These are phyloP conservation scores for Drosophila chauvacae DNA, from an alignment of 1,140 invertebrate species.

Conservation along the genomic window DNA sequence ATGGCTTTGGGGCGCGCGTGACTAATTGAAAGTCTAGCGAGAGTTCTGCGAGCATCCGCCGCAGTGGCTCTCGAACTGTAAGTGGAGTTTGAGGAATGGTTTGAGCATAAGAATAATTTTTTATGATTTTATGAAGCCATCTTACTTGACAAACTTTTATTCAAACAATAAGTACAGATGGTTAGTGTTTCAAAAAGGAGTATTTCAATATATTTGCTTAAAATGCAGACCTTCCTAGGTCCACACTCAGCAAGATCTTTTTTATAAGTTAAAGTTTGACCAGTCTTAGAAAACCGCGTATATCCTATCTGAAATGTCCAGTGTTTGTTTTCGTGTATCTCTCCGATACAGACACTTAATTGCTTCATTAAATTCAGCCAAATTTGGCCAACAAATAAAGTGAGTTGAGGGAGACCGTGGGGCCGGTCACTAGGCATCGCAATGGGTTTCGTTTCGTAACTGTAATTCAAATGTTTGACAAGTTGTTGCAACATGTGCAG, in stretches of 20 bases:
- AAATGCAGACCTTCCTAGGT: not conserved
- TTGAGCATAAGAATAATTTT: not conserved
- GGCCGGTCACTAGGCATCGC: slow-evolving; percentile 47
- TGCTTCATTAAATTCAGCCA: slow-evolving; percentile 83
- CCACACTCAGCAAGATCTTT: not conserved
- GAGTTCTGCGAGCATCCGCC: slow-evolving; percentile 46
- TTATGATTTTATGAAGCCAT: not conserved
- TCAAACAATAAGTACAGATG: too few relatives aligned
- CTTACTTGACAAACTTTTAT: too few relatives aligned
- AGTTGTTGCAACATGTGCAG: slow-evolving; percentile 79
- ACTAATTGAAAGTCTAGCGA: slow-evolving; percentile 81
- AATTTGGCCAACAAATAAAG: slow-evolving; percentile 70
- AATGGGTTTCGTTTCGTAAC: slow-evolving; percentile 77
- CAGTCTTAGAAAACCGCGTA: slow-evolving; percentile 12
- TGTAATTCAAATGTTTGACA: slow-evolving; percentile 84
- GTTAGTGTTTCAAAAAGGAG: too few relatives aligned
- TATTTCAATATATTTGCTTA: not conserved
- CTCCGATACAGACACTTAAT: slow-evolving; percentile 73
- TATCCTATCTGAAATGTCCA: slow-evolving; percentile 35
- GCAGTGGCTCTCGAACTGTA: slow-evolving; percentile 55
- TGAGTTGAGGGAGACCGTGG: slow-evolving; percentile 29
- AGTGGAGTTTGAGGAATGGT: not conserved
- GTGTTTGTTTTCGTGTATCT: slow-evolving; percentile 34
- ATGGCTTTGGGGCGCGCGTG: slow-evolving; percentile 71
- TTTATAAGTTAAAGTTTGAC: not conserved